phyloP scores from a whole-genome alignment of 1,140 invertebrate species.

The Macrosteles quadrilineatus region DNA sequence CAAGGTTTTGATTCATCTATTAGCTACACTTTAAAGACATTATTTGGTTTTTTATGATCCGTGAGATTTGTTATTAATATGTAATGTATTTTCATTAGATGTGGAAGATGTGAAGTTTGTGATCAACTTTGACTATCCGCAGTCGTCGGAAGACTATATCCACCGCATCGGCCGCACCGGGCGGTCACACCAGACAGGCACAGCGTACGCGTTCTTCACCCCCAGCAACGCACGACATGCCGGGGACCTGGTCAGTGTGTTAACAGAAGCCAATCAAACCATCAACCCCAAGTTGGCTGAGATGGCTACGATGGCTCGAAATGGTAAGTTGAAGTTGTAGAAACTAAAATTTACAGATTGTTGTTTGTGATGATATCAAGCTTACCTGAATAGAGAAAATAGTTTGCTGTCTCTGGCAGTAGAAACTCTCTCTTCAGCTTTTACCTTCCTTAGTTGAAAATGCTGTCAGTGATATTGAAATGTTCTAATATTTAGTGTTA shows the following conservation, averaged over 20 bases:
- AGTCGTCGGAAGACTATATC: constrained; percentile 98
- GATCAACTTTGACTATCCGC: constrained; percentile 99
- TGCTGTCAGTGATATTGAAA: too few relatives aligned
- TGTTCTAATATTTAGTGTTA: too few relatives aligned
- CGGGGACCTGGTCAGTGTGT: constrained; percentile 85
- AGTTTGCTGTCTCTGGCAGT: too few relatives aligned
- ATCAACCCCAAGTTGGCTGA: constrained; percentile 56
- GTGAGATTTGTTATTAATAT: background rate
- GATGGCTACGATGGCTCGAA: constrained; percentile 46
- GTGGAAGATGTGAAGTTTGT: constrained; percentile 99
- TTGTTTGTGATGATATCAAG: too few relatives aligned
- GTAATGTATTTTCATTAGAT: constrained; percentile 65
- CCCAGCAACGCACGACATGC: constrained; percentile 87
- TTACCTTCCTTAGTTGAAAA: too few relatives aligned
- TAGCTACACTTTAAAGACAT: too few relatives aligned
- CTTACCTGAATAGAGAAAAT: too few relatives aligned
- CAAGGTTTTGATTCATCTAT: too few relatives aligned
- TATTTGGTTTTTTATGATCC: too few relatives aligned
- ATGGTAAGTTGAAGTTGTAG: background rate
- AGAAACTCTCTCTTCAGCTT: too few relatives aligned
- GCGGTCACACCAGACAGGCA: constrained; percentile 87
- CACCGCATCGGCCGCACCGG: constrained; percentile 98
- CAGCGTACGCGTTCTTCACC: constrained; percentile 99
- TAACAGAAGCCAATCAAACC: constrained; percentile 92
- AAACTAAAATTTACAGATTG: too few relatives aligned